Evolutionary conservation across 2,888 invertebrate species (phyloP).

Genomic region (Leptinotarsa rubiginosa): DNA sequence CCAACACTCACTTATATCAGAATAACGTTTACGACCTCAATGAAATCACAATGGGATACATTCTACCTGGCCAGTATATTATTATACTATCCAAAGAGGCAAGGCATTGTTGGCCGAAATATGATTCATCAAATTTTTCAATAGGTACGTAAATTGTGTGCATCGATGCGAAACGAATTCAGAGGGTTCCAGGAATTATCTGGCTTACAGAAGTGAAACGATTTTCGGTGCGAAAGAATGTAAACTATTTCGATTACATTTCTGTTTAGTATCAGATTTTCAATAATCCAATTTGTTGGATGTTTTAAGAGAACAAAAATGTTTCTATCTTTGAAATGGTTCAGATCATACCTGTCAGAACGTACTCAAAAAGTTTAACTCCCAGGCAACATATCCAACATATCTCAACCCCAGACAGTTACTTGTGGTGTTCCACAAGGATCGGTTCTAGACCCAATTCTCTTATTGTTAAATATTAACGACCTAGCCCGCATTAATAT

Average conservation of each 20-base stretch:
- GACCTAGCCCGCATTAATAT: too few species aligned
- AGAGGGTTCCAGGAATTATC: neutral
- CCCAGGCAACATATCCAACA: neutral
- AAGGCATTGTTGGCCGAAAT: constrained; percentile 24
- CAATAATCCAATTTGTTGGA: too few species aligned
- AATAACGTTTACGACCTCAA: constrained; percentile 16
- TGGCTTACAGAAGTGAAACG: neutral
- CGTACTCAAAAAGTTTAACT: neutral
- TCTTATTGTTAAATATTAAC: too few species aligned
- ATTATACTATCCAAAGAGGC: constrained; percentile 18
- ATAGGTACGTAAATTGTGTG: constrained; percentile 31
- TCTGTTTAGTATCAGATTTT: too few species aligned
- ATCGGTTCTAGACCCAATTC: neutral
- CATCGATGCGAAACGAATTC: constrained; percentile 27
- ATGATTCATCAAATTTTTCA: constrained; percentile 32
- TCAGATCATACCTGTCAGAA: constrained; percentile 5
- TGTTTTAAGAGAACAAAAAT: too few species aligned
- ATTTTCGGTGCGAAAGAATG: neutral
- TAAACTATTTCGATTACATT: too few species aligned
- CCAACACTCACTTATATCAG: constrained; percentile 22
- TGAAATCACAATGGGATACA: constrained; percentile 29
- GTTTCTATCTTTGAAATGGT: neutral
- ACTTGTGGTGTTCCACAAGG: neutral
- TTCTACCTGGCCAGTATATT: constrained; percentile 28
- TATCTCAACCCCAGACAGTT: neutral